Conservation (phyloP, 2,113 vertebrate species). For the Brachirus orientalis region DNA sequence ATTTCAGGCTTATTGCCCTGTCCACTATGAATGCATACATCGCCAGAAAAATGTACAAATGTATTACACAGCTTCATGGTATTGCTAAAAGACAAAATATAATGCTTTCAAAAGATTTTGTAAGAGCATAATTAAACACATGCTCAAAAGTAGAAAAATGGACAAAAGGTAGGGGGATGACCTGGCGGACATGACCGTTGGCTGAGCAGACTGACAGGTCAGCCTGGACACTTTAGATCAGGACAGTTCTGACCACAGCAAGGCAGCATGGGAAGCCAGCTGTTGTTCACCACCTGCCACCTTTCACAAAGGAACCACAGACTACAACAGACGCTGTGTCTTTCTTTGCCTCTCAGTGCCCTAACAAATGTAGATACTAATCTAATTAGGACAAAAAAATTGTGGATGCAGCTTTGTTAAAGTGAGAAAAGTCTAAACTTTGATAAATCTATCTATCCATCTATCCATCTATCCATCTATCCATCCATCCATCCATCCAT, state of each 20-base stretch:
- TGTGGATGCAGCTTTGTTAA: conserved; percentile 3
- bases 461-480: too few species aligned
- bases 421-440: conserved; percentile 1
- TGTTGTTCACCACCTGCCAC: conserved; percentile 71
- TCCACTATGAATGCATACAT: too few species aligned
- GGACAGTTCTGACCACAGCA: conserved; percentile 40
- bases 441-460: too few species aligned
- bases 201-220: conserved; percentile 28
- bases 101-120: too few species aligned
- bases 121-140: too few species aligned
- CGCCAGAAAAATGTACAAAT: too few species aligned
- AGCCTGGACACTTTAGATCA: conserved; percentile 43
- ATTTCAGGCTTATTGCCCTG: too few species aligned
- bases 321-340: conserved; percentile 27
- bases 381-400: conserved; percentile 50
- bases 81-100: too few species aligned
- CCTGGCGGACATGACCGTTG: background rate
- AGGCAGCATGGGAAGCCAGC: conserved; percentile 58
- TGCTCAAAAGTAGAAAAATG: background rate
- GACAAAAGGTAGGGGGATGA: background rate
- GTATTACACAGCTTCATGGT: too few species aligned
- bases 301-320: conserved; percentile 42
- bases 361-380: conserved; percentile 64
- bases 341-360: conserved; percentile 10
- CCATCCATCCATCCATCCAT: too few species aligned